A percentile compares a stretch with the other conserved stretches of the same genome.
Evolutionary conservation across 1,140 invertebrate species (phyloP).

Genomic region (Doryteuthis pealeii): DNA sequence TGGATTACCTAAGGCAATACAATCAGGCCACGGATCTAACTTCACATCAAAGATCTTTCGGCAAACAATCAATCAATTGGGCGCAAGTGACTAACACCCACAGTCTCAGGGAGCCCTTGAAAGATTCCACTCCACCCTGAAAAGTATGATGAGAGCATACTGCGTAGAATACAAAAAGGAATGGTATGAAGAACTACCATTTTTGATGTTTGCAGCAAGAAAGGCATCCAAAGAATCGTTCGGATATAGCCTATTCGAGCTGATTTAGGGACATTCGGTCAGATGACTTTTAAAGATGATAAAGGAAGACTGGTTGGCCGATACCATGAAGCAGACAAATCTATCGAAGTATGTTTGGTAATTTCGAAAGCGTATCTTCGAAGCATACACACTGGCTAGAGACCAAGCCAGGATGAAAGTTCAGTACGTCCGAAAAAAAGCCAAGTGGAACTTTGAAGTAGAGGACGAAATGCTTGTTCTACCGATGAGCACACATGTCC

Average conservation of each 20-base stretch:
- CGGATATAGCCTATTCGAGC: background rate
- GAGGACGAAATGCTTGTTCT: too few relatives aligned
- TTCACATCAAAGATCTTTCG: conserved; percentile 9
- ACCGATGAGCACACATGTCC: too few relatives aligned
- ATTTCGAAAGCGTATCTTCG: background rate
- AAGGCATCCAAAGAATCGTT: background rate
- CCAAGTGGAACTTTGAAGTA: too few relatives aligned
- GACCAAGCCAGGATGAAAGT: too few relatives aligned
- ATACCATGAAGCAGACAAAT: background rate
- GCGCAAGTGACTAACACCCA: conserved; percentile 6
- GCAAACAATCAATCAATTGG: background rate
- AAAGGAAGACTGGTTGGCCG: background rate
- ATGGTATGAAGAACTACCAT: background rate
- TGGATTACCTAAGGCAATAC: background rate
- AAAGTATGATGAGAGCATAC: conserved; percentile 2
- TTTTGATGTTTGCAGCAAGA: background rate
- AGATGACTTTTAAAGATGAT: background rate
- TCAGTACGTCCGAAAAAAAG: too few relatives aligned
- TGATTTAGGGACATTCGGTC: background rate
- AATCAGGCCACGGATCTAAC: background rate
- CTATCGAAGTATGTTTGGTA: background rate
- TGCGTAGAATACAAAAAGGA: background rate
- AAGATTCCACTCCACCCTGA: conserved; percentile 12
- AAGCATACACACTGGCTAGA: background rate
- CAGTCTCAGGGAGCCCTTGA: conserved; percentile 16